Base-by-base conservation (phyloP, 2,113 vertebrate species). In the Heterochromis multidens region DNA sequence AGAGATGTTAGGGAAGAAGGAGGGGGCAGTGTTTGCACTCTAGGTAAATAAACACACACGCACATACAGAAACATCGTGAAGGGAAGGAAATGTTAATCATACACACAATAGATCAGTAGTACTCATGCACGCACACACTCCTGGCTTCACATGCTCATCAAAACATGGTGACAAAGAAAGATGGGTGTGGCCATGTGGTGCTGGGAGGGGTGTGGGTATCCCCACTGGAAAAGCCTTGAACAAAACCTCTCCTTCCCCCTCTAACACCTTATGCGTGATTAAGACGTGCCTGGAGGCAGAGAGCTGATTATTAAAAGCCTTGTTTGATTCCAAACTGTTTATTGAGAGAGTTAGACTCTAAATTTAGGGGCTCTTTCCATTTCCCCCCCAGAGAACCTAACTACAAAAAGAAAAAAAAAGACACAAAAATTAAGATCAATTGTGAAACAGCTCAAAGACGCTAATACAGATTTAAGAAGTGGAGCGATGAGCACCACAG, bases 211-310 rank as follows among this genome's bases (percentile, higher is more conserved):
- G 88, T 54, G 29, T 52, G 88, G 90, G 87, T 92, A 92, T 93
- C 85, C 94, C 92, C 92, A 35, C 79, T 85, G 93, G 91, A 89
- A 88, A 90, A 89, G 87, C 87, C 89, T 83, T 80, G 77, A 93
- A 85, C 79, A 87, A 80, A 84, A 76, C 81, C 83, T 83, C 56
- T 84, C 81, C 88, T 46, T 37, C 84, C 87, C 83, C 82, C 83
- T 78, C 67, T 10, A 7, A 84, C 87, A 86, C 84, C 54, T 81
- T 70, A 60, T 60, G 84, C 86, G 77, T 92, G 87, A 95, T 94
- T 92, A 90, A 92, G 91, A 92, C 8, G 37, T 80, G 79, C 88
- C 88, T 83, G 2, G 33, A 85, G 80, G 62, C 74, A 77, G 57
- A 85, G 77, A 56, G 63, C 40, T 17, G 62, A 70, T 81, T 81